Percentiles rank a stretch among this genome's conserved stretches.
Conservation (phyloP, 1,140 invertebrate species). For the Reticulitermes speratus region DNA sequence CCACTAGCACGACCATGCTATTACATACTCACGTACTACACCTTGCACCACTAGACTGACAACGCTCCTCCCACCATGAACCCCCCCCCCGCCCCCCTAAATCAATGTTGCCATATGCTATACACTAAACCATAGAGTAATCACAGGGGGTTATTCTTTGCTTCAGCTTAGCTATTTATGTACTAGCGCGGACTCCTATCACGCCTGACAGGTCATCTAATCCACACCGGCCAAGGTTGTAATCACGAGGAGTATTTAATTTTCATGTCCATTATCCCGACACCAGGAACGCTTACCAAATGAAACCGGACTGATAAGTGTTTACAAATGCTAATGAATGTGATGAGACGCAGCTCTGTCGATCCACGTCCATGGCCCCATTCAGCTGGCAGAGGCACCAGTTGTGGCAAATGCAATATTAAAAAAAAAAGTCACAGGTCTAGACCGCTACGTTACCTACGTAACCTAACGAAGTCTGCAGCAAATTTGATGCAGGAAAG, state of each 20-base stretch:
- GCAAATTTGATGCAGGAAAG: too few species aligned
- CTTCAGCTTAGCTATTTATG: not conserved
- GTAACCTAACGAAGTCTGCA: too few species aligned
- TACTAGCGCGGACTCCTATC: not conserved
- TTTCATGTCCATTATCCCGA: not conserved
- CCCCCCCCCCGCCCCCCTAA: not conserved
- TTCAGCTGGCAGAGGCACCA: too few species aligned
- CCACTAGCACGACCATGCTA: conserved; percentile 37
- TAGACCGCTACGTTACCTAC: too few species aligned
- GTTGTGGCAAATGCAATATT: too few species aligned
- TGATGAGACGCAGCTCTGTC: not conserved
- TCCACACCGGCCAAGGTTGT: not conserved
- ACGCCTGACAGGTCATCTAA: not conserved
- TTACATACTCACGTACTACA: not conserved
- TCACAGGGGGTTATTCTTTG: not conserved
- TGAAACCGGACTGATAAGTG: not conserved
- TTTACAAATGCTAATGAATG: not conserved
- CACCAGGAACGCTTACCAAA: not conserved
- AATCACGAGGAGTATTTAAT: not conserved
- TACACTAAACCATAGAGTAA: not conserved
- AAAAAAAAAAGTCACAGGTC: too few species aligned
- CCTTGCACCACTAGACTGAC: not conserved
- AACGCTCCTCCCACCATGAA: not conserved
- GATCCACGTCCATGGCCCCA: not conserved
- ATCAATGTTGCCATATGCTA: not conserved